These are phyloP conservation scores for Bombus difficillimus DNA, from an alignment of 1,140 invertebrate genomes.

Conservation along the genomic window DNA sequence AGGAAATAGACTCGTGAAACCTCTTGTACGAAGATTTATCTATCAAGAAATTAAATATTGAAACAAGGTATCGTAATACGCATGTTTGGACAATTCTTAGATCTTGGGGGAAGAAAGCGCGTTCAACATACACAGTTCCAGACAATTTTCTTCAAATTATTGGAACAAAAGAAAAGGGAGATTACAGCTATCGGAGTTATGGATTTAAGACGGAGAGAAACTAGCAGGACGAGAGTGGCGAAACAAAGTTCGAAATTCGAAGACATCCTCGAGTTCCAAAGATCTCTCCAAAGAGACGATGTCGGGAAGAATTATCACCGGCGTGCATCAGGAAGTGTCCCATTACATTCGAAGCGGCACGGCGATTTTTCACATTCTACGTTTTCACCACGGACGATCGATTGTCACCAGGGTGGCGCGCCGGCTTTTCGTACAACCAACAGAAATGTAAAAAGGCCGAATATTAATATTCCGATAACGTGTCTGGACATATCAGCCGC, in stretches of 20 bases:
- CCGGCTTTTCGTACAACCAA: neutral
- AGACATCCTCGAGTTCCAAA: neutral
- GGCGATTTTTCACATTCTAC: conserved; percentile 43
- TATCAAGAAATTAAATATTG: too few species aligned
- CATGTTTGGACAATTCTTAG: too few species aligned
- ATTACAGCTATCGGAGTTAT: neutral
- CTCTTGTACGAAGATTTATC: too few species aligned
- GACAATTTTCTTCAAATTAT: too few species aligned
- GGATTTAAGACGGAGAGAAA: neutral
- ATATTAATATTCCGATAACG: conserved; percentile 64
- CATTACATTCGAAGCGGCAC: conserved; percentile 25
- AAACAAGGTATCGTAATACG: too few species aligned
- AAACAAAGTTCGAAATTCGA: conserved; percentile 25
- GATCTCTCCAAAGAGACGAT: neutral
- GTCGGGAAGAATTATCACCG: conserved; percentile 45
- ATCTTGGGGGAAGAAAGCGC: too few species aligned
- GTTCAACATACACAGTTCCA: too few species aligned
- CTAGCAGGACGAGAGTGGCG: neutral
- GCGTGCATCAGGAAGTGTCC: conserved; percentile 32
- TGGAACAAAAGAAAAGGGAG: too few species aligned
- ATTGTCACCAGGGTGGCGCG: conserved; percentile 34
- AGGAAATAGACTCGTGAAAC: too few species aligned
- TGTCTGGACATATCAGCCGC: conserved; percentile 39
- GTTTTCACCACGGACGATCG: conserved; percentile 31
- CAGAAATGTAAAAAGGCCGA: neutral